phyloP scores from a whole-genome alignment of 2,888 invertebrate species.

The Spodoptera exigua region DNA sequence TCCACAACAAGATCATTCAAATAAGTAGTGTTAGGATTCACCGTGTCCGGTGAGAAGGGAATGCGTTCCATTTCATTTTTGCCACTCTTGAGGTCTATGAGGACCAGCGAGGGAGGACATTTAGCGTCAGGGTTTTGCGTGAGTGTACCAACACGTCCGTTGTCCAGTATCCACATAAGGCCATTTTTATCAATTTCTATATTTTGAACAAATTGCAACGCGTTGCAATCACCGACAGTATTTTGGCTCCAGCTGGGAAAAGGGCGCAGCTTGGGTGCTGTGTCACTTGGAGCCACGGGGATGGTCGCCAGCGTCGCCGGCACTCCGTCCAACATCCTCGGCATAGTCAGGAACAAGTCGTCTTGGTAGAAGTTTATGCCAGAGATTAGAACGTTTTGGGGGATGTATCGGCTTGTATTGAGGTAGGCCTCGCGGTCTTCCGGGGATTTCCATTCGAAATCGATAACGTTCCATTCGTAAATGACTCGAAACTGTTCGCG shows the following conservation, averaged over 20 bases:
- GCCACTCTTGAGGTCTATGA: conserved; percentile 91
- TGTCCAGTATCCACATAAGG: conserved; percentile 92
- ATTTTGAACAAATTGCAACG: conserved; percentile 93
- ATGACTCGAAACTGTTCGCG: conserved; percentile 91
- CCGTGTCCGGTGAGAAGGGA: conserved; percentile 90
- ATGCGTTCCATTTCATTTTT: conserved; percentile 89
- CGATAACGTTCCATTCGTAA: conserved; percentile 92
- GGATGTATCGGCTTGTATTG: conserved; percentile 90
- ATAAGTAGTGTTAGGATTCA: conserved; percentile 89
- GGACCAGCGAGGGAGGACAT: conserved; percentile 92
- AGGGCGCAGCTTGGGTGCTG: conserved; percentile 90
- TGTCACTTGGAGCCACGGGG: conserved; percentile 83
- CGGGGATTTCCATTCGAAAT: conserved; percentile 91
- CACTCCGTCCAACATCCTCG: conserved; percentile 92
- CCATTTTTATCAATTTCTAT: conserved; percentile 92
- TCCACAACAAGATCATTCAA: conserved; percentile 93
- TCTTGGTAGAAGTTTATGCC: conserved; percentile 92
- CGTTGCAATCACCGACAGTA: conserved; percentile 90
- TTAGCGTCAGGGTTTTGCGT: conserved; percentile 85
- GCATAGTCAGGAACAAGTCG: conserved; percentile 91
- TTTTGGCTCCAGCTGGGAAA: conserved; percentile 93
- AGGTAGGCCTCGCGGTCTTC: conserved; percentile 87
- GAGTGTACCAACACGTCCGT: conserved; percentile 91
- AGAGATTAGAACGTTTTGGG: conserved; percentile 91
- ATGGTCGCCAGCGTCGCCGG: conserved; percentile 91